Evolutionary conservation across 2,113 vertebrate genomes (phyloP).

Genomic region (Saguinus imperator): DNA sequence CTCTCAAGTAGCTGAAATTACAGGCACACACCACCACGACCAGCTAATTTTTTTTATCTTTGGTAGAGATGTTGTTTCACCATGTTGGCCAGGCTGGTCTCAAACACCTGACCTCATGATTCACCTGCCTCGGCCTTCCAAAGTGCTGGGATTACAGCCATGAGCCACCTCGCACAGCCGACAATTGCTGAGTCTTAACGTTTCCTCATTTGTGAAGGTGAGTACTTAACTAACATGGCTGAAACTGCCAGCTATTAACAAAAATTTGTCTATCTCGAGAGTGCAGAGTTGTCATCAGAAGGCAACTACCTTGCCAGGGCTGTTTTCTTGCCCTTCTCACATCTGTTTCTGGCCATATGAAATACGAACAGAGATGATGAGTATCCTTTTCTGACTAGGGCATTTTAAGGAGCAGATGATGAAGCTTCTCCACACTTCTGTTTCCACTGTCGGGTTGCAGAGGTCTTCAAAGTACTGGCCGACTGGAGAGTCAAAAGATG

Average conservation of each 20-base stretch:
- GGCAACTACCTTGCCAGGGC: too few relatives aligned
- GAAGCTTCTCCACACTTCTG: neutral
- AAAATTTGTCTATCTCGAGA: neutral
- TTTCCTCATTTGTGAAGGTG: neutral
- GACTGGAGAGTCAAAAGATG: neutral
- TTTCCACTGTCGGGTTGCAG: neutral
- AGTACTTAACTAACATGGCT: neutral
- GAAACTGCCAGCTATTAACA: neutral
- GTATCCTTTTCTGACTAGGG: neutral
- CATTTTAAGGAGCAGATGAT: neutral
- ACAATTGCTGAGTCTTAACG: neutral
- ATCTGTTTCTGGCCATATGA: neutral
- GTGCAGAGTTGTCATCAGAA: neutral
- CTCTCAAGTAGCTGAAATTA: too few relatives aligned
- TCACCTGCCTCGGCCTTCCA: too few relatives aligned
- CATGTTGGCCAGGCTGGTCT: too few relatives aligned
- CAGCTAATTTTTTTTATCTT: too few relatives aligned
- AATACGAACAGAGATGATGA: neutral
- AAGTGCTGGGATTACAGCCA: too few relatives aligned
- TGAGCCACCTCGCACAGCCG: too few relatives aligned
- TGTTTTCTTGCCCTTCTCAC: neutral
- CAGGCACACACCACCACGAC: too few relatives aligned
- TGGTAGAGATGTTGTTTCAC: too few relatives aligned
- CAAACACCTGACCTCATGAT: too few relatives aligned
- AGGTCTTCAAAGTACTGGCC: neutral